phyloP scores from a whole-genome alignment of 1,140 invertebrate genomes.

The Drosophila aff. region DNA sequence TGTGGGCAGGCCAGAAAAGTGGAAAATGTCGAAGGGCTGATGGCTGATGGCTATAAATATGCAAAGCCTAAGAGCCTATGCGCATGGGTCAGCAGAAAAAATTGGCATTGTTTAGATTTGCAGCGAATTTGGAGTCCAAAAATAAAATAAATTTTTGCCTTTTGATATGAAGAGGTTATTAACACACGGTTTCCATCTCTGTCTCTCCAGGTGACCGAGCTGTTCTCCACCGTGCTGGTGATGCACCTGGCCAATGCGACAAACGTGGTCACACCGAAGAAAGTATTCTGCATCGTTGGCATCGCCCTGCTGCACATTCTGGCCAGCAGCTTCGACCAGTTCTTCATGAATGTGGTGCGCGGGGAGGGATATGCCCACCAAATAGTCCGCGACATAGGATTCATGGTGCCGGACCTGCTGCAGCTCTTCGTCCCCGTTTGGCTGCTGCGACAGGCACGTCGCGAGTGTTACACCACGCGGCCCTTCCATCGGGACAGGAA shows the following conservation, averaged over 20 bases:
- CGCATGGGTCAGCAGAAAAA: background rate
- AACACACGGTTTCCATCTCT: background rate
- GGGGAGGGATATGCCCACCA: conserved; percentile 90
- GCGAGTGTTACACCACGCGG: conserved; percentile 72
- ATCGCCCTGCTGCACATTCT: conserved; percentile 91
- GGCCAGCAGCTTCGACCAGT: conserved; percentile 91
- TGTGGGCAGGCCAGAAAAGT: background rate
- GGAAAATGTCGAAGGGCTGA: background rate
- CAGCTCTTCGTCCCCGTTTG: conserved; percentile 88
- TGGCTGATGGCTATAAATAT: conserved; percentile 9
- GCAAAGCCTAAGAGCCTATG: background rate
- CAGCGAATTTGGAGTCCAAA: background rate
- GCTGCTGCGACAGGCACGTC: conserved; percentile 75
- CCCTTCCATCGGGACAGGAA: conserved; percentile 80
- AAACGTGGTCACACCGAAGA: conserved; percentile 87
- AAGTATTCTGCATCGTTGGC: conserved; percentile 88
- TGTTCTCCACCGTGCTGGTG: conserved; percentile 89
- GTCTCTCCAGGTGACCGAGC: conserved; percentile 87
- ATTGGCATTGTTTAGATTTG: background rate
- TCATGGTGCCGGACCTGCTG: conserved; percentile 91
- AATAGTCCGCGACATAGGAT: conserved; percentile 90
- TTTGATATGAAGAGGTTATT: background rate
- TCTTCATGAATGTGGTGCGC: conserved; percentile 90
- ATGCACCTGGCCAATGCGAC: conserved; percentile 87
- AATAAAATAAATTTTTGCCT: background rate